Percentiles rank a stretch among this genome's conserved stretches.
Conservation (phyloP, 2,888 invertebrate species). For the Laspeyria flexula region DNA sequence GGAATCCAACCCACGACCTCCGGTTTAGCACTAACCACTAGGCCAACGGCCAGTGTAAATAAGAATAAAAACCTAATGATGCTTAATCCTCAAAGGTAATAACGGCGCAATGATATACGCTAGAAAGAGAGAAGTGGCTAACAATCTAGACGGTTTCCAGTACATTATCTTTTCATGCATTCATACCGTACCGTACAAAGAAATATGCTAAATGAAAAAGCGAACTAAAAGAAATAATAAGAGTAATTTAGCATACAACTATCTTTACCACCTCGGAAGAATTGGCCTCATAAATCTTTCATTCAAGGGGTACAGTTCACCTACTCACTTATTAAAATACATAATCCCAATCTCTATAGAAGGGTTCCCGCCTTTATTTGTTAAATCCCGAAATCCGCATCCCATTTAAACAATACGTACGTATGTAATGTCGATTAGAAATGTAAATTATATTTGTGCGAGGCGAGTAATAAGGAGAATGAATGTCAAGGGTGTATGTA, state of each 20-base stretch:
- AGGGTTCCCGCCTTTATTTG: constrained; percentile 48
- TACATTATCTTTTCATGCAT: constrained; percentile 28
- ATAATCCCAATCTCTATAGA: constrained; percentile 48
- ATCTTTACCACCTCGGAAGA: constrained; percentile 53
- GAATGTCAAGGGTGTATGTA: constrained; percentile 59
- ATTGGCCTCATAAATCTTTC: constrained; percentile 58
- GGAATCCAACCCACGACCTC: no score
- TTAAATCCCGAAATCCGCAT: constrained; percentile 44
- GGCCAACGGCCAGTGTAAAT: background rate
- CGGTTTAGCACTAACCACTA: no score
- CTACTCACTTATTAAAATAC: constrained; percentile 42
- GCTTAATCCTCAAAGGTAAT: constrained; percentile 26
- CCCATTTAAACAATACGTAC: constrained; percentile 51
- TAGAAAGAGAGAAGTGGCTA: constrained; percentile 18
- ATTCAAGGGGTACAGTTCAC: constrained; percentile 43
- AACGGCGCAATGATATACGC: constrained; percentile 30
- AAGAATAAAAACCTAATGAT: constrained; percentile 28
- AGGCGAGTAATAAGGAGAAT: constrained; percentile 40
- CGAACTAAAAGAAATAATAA: constrained; percentile 48
- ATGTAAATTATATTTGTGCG: constrained; percentile 55
- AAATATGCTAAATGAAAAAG: constrained; percentile 44
- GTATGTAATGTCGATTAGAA: constrained; percentile 48
- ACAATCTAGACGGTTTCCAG: constrained; percentile 10
- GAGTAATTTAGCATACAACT: constrained; percentile 45
- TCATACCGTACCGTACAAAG: constrained; percentile 17